Evolutionary conservation across 1,140 invertebrate genomes (phyloP), one percentile per base, ranked within the genome.

Genomic region (Muscidifurax raptorellus): DNA sequence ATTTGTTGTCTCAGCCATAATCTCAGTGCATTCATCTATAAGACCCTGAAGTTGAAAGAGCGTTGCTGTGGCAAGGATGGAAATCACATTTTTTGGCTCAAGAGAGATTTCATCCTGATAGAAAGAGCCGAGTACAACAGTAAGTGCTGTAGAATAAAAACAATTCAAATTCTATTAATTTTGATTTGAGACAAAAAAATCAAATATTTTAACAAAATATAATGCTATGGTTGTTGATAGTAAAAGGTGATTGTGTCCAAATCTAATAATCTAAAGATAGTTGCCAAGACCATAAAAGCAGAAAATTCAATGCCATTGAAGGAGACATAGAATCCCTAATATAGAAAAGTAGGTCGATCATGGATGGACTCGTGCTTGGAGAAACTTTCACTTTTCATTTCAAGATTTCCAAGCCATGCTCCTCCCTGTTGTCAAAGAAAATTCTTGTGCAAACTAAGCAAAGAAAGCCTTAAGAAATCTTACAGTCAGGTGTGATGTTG

Each of bases 1-100:
- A 90, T 96, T 96, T 36, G 96, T 95, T 27, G 95, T 96, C 89
- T 97, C 96, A 74, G 94, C 92, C 96, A 97, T 97, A 36, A 97
- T 95, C 86, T 95, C 95, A 64, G 94, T 92, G 90, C 96, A 97
- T 88, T 97, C 95, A 67, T 96, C 95, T 86, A 97, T 96, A 40
- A 97, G 90, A 47, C 95, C 95, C 87, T 97, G 96, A 87, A 97
- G 89, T 89, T 97, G 96, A 87, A 97, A 95, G 82, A 97, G 92
- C 12, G 95, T 95, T n/a, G 96, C 96, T 27, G 96, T 95, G 36
- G 96, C 96, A 69, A 97, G 89, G 30, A 97, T 95, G 10, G 95
- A 93, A 86, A 97, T 94, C 10, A 97, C 95, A 88, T 95, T 94
- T 72, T 95, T 93, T 25, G 96, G 95, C 87, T 97, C 95, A 28